Evolutionary conservation across 2,113 vertebrate species (phyloP).

Genomic region (Bombycilla garrulus): DNA sequence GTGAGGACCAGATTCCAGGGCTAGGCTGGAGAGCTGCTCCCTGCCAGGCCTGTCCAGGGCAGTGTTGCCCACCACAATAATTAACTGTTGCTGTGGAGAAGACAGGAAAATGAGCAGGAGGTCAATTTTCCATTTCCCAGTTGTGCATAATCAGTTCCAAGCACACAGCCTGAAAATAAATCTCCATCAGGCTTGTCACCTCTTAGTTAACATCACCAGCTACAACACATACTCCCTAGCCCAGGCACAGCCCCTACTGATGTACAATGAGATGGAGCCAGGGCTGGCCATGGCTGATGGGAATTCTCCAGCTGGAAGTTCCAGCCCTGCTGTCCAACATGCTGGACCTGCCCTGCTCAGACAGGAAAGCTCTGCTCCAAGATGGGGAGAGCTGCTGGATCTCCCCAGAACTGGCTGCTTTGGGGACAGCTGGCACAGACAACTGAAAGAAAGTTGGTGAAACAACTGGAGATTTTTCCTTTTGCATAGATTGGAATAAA

Average conservation of each 20-base stretch:
- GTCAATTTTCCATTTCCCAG: slow-evolving; percentile 49
- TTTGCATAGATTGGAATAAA: background rate
- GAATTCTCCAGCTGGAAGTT: background rate
- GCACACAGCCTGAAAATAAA: slow-evolving; percentile 32
- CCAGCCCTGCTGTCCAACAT: background rate
- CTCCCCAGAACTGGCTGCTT: background rate
- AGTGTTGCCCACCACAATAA: background rate
- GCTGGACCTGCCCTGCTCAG: background rate
- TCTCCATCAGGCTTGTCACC: slow-evolving; percentile 7
- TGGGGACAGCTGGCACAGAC: background rate
- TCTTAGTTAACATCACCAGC: slow-evolving; percentile 43
- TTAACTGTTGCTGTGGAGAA: background rate
- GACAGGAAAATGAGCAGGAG: slow-evolving; percentile 19
- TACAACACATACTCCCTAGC: background rate
- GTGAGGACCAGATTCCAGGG: background rate
- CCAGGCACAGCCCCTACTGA: background rate
- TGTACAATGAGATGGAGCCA: background rate
- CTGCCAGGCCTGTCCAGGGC: background rate
- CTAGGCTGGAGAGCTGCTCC: background rate
- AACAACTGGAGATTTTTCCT: background rate
- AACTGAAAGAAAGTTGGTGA: background rate
- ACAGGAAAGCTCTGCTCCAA: background rate
- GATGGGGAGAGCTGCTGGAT: background rate
- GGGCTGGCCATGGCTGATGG: background rate
- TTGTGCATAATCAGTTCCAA: slow-evolving; percentile 15